phyloP scores from a whole-genome alignment of 2,113 vertebrate genomes.

The Grammomys surdaster region DNA sequence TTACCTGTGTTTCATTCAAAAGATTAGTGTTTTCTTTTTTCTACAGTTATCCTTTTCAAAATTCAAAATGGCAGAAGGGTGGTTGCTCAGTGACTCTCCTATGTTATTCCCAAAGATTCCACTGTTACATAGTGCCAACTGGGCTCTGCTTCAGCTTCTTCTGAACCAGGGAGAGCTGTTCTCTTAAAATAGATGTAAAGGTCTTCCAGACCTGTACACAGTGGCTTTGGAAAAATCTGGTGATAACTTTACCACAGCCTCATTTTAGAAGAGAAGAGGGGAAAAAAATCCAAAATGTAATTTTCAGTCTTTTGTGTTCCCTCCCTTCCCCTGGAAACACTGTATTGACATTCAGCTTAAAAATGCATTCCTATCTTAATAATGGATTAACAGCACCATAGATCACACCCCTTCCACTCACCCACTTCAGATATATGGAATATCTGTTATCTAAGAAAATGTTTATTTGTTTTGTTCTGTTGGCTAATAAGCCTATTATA shows the following conservation, averaged over 20 bases:
- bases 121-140: neutral
- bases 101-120: neutral
- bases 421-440: slow-evolving; percentile 42
- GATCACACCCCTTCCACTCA: neutral
- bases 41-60: neutral
- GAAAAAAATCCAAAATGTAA: neutral
- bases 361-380: slow-evolving; percentile 61
- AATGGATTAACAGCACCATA: slow-evolving; percentile 54
- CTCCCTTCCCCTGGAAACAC: neutral
- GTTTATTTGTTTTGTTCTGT: slow-evolving; percentile 64
- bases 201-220: neutral
- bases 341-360: slow-evolving; percentile 60
- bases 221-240: slow-evolving; percentile 4
- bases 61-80: neutral
- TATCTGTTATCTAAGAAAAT: slow-evolving; percentile 66
- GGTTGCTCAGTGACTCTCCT: neutral
- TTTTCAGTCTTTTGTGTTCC: slow-evolving; percentile 27
- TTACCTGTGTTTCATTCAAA: slow-evolving; percentile 13
- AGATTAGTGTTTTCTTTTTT: neutral
- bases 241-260: neutral
- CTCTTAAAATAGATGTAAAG: slow-evolving; percentile 4
- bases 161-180: neutral
- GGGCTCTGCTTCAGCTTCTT: neutral
- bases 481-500: slow-evolving; percentile 34
- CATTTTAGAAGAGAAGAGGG: neutral